Evolutionary conservation across 2,797 vertebrate genomes (phyloP).

Genomic region (Somateria mollissima): DNA sequence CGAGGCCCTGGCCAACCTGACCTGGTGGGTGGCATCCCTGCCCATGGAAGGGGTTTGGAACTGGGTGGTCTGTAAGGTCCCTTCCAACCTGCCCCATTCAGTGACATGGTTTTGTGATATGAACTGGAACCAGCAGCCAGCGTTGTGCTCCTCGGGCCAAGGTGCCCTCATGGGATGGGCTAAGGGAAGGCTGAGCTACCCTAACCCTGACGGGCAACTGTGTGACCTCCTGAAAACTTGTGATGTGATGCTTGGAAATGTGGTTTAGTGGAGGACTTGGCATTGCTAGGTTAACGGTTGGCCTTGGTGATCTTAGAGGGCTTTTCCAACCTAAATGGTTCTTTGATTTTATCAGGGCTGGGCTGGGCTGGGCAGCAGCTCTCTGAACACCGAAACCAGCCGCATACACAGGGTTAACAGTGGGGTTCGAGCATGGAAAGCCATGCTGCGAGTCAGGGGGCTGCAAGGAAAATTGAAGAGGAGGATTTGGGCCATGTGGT

Average conservation of each 20-base stretch:
- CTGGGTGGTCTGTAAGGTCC: no score
- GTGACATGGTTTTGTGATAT: no score
- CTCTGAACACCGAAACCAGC: background rate
- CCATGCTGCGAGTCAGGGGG: fast-evolving
- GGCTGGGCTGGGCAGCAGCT: background rate
- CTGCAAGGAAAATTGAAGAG: background rate
- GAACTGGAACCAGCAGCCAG: background rate
- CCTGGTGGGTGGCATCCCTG: no score
- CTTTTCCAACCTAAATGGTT: no score
- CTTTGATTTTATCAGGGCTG: background rate
- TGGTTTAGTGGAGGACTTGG: no score
- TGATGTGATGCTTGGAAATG: no score
- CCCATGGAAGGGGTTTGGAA: no score
- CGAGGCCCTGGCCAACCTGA: no score
- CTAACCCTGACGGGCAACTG: fast-evolving
- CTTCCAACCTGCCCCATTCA: no score
- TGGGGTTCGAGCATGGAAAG: background rate
- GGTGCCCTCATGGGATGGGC: background rate
- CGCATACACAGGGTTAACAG: background rate
- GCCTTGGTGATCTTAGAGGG: no score
- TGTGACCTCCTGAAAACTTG: background rate
- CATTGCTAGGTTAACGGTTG: no score
- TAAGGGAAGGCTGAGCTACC: background rate
- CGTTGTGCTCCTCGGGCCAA: background rate
- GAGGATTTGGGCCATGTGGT: background rate